These are phyloP conservation scores for Prunella himalayana DNA, from an alignment of 2,113 vertebrate genomes.

Conservation along the genomic window DNA sequence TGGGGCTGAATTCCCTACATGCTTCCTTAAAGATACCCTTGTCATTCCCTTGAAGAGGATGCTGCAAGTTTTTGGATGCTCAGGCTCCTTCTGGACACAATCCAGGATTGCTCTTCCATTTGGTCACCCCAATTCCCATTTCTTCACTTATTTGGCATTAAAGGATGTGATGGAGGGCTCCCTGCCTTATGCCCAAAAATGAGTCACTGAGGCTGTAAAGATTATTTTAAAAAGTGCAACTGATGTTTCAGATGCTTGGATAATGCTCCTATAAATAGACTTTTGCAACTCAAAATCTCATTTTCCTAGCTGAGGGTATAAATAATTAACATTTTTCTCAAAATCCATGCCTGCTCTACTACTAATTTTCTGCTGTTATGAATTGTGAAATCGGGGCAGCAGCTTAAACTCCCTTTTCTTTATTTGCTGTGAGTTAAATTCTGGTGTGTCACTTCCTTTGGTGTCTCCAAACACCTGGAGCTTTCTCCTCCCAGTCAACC, in stretches of 20 bases:
- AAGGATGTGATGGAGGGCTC: neutral
- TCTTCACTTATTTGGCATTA: neutral
- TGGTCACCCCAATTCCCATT: neutral
- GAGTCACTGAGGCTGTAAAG: neutral
- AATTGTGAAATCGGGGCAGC: neutral
- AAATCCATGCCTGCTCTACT: neutral
- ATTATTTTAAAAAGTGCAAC: neutral
- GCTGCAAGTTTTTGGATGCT: neutral
- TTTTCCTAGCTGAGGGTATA: neutral
- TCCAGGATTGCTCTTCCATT: neutral
- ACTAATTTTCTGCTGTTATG: neutral
- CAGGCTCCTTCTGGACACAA: neutral
- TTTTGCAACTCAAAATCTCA: neutral
- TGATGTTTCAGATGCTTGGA: neutral
- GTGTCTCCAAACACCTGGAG: neutral
- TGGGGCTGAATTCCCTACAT: accelerated
- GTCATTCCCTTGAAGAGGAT: neutral
- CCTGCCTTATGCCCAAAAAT: neutral
- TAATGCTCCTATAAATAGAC: neutral
- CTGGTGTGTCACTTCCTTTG: neutral
- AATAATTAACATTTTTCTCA: neutral
- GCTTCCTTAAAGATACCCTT: neutral
- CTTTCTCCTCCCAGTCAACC: neutral
- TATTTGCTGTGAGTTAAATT: neutral
- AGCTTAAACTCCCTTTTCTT: neutral